Percentiles rank a stretch among this genome's conserved stretches.
Conservation (phyloP, 2,797 vertebrate species). For the Argentina silus region DNA sequence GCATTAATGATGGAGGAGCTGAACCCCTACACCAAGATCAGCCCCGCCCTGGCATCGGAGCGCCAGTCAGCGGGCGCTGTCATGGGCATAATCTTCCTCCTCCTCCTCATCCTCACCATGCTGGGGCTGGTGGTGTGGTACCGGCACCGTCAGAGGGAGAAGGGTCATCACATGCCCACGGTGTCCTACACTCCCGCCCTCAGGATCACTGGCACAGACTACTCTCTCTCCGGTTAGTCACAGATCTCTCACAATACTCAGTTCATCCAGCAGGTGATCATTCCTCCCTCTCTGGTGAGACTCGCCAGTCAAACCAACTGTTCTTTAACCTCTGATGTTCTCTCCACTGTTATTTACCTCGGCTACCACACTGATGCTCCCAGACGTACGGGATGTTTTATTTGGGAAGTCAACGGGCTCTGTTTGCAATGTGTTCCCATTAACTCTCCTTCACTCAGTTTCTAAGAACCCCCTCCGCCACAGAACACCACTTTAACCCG, state of each 20-base stretch:
- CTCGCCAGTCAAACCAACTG: no score
- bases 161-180: slow-evolving; percentile 87
- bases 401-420: no score
- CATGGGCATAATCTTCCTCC: slow-evolving; percentile 90
- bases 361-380: no score
- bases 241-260: no score
- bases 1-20: slow-evolving; percentile 98
- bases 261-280: no score
- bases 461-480: no score
- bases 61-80: slow-evolving; percentile 92
- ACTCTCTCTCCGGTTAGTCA: slow-evolving; percentile 91
- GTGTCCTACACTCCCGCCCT: slow-evolving; percentile 94
- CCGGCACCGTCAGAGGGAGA: slow-evolving; percentile 89
- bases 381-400: no score
- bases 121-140: slow-evolving; percentile 93
- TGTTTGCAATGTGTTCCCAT: no score
- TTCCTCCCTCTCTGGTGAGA: no score
- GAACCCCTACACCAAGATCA: slow-evolving; percentile 99
- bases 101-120: slow-evolving; percentile 91
- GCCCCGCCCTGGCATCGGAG: slow-evolving; percentile 91
- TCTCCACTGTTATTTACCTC: background rate
- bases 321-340: background rate
- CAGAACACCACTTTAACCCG: background rate
- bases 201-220: slow-evolving; percentile 91
- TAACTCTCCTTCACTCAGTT: background rate